Evolutionary conservation across 2,888 invertebrate genomes (phyloP), one percentile per base, ranked within the genome.

Genomic region (Stenodera caucasica): DNA sequence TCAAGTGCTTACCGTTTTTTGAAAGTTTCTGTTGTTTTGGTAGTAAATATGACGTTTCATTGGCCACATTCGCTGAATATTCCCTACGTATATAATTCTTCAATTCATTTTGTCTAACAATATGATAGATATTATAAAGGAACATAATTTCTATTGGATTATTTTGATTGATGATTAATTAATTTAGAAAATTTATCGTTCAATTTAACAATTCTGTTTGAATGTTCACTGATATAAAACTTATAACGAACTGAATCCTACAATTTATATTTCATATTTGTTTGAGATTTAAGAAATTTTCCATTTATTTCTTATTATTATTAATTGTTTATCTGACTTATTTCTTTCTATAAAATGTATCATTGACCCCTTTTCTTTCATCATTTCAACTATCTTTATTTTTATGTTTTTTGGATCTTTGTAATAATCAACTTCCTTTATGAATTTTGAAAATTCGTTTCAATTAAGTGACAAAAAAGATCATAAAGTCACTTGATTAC

Each of bases 221-320:
- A 26, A 26, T 26, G 26, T 26, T 15, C 9, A 45, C 45, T 21
- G 45, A 45, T 12, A 21, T 9, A 21, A 45, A 21, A 21, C 45
- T 40, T 4, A 5, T 9, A 11, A 18, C 40, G 9, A 7, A 9
- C 40, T 18, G 18, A 6, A 40, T 9, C n/a, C 2, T 7, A 18
- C 2, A 18, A 18, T 40, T 40, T 40, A 15, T 18, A 18, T 11
- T 5, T 26, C 7, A 35, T 14, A 2, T 14, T 35, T 35, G 35
- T 40, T 40, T 40, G 45, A 45, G 18, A 21, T 45, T 45, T 45
- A 12, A 21, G 21, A 45, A 45, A 45, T 45, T 45, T 45, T 45
- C 45, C 45, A 45, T 21, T 45, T 21, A 45, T 9, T 45, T 15
- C 18, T 45, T 45, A 11, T 45, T 21, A 45, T 21, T 21, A 45